Conservation (phyloP, 2,888 invertebrate genomes). For the Mimumesa dahlbomi region DNA sequence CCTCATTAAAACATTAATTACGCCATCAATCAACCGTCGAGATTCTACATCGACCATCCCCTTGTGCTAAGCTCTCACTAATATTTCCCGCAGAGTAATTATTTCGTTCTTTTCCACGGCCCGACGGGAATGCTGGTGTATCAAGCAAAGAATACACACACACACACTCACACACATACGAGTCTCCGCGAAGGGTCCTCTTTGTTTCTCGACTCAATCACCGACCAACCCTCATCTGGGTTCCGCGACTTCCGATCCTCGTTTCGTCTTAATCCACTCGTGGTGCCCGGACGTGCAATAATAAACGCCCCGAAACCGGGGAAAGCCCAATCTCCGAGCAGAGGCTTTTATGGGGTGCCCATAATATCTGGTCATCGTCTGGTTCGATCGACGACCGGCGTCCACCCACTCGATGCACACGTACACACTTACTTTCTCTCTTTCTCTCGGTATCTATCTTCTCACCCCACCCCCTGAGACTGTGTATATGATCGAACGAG, state of each 20-base stretch:
- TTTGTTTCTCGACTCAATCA: slow-evolving; percentile 51
- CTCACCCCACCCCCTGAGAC: neutral
- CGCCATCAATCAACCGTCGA: neutral
- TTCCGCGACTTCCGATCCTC: slow-evolving; percentile 75
- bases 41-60: neutral
- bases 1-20: slow-evolving; percentile 39
- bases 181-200: slow-evolving; percentile 12
- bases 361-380: slow-evolving; percentile 73
- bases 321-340: slow-evolving; percentile 74
- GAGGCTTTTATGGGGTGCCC: slow-evolving; percentile 74
- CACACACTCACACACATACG: neutral
- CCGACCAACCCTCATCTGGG: slow-evolving; percentile 21
- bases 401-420: slow-evolving; percentile 8
- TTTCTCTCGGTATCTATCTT: too few relatives aligned
- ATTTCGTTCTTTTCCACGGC: neutral
- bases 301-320: slow-evolving; percentile 70
- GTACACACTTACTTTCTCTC: too few relatives aligned
- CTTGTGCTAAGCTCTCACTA: slow-evolving; percentile 9
- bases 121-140: too few relatives aligned
- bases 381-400: slow-evolving; percentile 41
- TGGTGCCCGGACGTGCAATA: slow-evolving; percentile 66
- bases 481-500: slow-evolving; percentile 26
- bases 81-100: slow-evolving; percentile 26
- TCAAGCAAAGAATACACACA: too few relatives aligned
- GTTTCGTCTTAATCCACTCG: slow-evolving; percentile 75